Evolutionary conservation across 2,888 invertebrate species (phyloP), one percentile per base, ranked within the genome.

Genomic region (Catocala nupta): DNA sequence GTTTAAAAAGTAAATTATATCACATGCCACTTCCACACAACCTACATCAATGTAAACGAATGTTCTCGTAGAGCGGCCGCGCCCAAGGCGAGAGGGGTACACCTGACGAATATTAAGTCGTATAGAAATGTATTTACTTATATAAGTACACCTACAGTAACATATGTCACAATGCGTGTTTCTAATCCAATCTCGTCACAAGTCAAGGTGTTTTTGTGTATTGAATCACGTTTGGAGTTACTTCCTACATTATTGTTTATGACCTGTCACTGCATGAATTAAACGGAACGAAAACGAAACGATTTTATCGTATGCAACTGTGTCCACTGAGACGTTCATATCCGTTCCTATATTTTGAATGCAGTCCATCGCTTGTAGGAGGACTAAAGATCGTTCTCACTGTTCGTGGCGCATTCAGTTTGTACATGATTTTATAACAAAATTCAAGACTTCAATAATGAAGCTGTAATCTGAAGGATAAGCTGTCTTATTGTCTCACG

Each of bases 71-170:
- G 68, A 77, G 81, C 77, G 82, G 81, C 83, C 85, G 82, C 81
- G 69, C 80, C 81, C 88, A 90, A 90, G 90, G 90, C 83, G 70
- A 88, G 70, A 77, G 60, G 65, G 65, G 63, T 64, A 73, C 81
- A 70, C 65, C 60, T 63, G 34, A 75, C 73, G 81, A 83, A 86
- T 86, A 82, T 70, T 73, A 82, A 81, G 68, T 68, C 51, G 48
- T 60, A 60, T 51, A 71, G 59, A 77, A 77, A 68, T 65, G 60
- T 73, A 59, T 61, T 63, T 9, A 39, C 42, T 12, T 58, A 58
- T 62, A 60, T 49, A 65, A 52, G 61, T 58, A 64, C 52, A 53
- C 47, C 45, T 39, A 50, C 36, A 50, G 43, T 49, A 47, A 44
- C 49, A 42, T 44, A 50, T 52, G 44, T 36, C 44, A 36, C 34